A percentile compares a stretch with the other conserved stretches of the same genome.
These are phyloP conservation scores for Halictus rubicundus DNA, from an alignment of 1,140 invertebrate species.

Conservation along the genomic window DNA sequence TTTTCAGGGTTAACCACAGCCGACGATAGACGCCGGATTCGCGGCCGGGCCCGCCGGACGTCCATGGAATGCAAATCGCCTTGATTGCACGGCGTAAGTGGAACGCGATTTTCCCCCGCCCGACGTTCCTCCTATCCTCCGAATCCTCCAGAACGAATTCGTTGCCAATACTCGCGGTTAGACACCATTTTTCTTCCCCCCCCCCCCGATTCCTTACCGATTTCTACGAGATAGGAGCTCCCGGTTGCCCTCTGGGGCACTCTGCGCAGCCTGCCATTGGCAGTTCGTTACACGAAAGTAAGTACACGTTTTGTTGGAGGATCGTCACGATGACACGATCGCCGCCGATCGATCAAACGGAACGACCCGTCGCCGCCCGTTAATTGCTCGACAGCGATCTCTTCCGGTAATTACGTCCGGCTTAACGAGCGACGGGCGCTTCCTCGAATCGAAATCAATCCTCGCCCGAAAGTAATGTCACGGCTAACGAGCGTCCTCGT, in stretches of 20 bases:
- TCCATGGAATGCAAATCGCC: constrained; percentile 58
- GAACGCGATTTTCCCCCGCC: constrained; percentile 36
- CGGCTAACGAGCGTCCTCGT: neutral
- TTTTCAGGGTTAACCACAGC: constrained; percentile 64
- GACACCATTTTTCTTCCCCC: neutral
- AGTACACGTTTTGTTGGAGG: too few species aligned
- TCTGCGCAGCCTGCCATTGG: too few species aligned
- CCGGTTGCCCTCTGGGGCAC: too few species aligned
- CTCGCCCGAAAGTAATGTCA: neutral
- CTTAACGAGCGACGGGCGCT: neutral
- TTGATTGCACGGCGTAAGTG: constrained; percentile 54
- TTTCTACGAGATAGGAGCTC: neutral
- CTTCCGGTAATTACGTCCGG: too few species aligned
- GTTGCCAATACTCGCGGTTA: neutral
- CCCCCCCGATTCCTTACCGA: too few species aligned
- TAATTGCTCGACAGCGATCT: neutral
- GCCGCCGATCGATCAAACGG: too few species aligned
- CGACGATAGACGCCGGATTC: constrained; percentile 51
- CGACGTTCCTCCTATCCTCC: neutral
- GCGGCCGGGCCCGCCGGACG: constrained; percentile 37
- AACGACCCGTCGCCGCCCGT: neutral
- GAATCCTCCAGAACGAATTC: neutral
- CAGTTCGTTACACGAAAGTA: too few species aligned
- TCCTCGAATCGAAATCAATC: neutral
- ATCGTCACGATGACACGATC: too few species aligned